Evolutionary conservation across 2,797 vertebrate genomes (phyloP).

Genomic region (Gymnoscopelus microlampas): DNA sequence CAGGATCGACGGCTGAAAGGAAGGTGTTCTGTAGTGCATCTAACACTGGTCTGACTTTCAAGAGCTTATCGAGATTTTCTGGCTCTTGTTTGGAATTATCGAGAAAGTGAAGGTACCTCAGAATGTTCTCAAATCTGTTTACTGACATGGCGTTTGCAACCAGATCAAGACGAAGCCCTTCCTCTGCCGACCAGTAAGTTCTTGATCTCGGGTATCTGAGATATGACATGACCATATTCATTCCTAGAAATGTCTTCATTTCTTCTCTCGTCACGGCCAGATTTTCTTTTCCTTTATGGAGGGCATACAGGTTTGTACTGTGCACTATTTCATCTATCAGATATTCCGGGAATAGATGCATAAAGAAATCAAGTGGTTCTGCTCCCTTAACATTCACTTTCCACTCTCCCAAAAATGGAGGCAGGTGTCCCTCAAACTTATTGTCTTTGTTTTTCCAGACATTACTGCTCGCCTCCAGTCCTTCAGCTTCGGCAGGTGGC

Average conservation of each 20-base stretch:
- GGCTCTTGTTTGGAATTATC: constrained; percentile 19
- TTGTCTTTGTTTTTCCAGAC: constrained; percentile 35
- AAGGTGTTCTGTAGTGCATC: constrained; percentile 17
- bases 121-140: constrained; percentile 41
- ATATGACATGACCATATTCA: constrained; percentile 29
- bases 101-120: constrained; percentile 35
- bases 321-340: constrained; percentile 30
- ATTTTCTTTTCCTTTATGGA: constrained; percentile 36
- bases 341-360: constrained; percentile 15
- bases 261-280: constrained; percentile 12
- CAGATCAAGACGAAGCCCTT: constrained; percentile 23
- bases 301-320: constrained; percentile 32
- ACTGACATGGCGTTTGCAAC: constrained; percentile 35
- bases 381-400: constrained; percentile 29
- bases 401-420: constrained; percentile 32
- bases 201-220: constrained; percentile 27
- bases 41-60: constrained; percentile 33
- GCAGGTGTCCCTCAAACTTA: constrained; percentile 28
- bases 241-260: constrained; percentile 26
- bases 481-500: not conserved
- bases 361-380: constrained; percentile 26
- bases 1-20: constrained; percentile 10
- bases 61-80: constrained; percentile 24
- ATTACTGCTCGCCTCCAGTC: not conserved
- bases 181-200: constrained; percentile 47